phyloP scores from a whole-genome alignment of 2,797 vertebrate species.

The Catharus ustulatus region DNA sequence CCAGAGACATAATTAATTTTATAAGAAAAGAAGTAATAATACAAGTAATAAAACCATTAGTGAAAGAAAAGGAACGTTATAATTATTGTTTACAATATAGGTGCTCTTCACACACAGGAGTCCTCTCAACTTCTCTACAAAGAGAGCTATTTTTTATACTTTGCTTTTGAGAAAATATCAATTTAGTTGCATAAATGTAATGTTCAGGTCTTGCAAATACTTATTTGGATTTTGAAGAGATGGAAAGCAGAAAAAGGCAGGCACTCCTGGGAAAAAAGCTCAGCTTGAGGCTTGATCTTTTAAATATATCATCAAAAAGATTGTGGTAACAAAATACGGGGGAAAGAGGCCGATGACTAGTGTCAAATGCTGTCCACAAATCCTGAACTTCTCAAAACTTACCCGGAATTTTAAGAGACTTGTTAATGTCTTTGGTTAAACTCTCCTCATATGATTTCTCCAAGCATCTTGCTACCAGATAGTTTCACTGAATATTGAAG shows the following conservation, averaged over 20 bases:
- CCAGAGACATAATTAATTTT: not conserved
- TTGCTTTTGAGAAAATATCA: not conserved
- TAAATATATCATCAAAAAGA: not conserved
- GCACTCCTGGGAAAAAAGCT: not conserved
- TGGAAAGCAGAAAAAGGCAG: not conserved
- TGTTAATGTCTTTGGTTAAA: not conserved
- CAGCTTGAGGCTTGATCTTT: not conserved
- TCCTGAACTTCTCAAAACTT: not conserved
- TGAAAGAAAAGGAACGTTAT: not conserved
- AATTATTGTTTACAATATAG: not conserved
- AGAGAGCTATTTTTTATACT: not conserved
- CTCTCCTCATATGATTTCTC: not conserved
- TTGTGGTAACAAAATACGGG: fast-evolving
- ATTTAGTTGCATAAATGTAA: not conserved
- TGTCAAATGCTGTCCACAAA: not conserved
- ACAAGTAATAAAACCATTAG: not conserved
- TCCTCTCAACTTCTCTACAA: not conserved
- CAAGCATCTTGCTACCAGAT: not conserved
- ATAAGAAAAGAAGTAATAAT: not conserved
- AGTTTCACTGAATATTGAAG: not conserved
- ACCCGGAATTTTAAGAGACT: not conserved
- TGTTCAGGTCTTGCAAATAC: not conserved
- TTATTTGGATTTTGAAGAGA: not conserved
- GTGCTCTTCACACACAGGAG: not conserved
- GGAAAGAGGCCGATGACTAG: not conserved